phyloP scores from a whole-genome alignment of 2,113 vertebrate genomes.

The Eidolon helvum region DNA sequence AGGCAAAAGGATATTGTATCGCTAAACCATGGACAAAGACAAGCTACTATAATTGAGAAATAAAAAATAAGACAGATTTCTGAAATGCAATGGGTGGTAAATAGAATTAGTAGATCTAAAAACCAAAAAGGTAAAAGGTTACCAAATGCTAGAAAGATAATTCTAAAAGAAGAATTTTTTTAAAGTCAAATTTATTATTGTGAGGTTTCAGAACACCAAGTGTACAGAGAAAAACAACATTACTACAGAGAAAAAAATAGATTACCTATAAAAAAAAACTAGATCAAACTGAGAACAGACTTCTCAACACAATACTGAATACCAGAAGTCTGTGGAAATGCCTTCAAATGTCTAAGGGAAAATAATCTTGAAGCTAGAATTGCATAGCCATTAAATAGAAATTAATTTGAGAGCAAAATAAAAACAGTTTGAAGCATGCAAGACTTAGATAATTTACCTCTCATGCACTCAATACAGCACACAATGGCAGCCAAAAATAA shows the following conservation, averaged over 20 bases:
- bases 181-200: background rate
- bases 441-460: background rate
- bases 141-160: background rate
- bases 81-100: background rate
- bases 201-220: constrained; percentile 13
- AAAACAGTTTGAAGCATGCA: background rate
- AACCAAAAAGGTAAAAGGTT: background rate
- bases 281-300: background rate
- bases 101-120: background rate
- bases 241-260: background rate
- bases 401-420: constrained; percentile 42
- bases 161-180: background rate
- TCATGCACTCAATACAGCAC: background rate
- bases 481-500: background rate
- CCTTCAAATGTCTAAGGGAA: background rate
- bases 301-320: background rate
- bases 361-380: background rate
- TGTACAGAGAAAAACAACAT: background rate
- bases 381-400: background rate
- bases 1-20: background rate
- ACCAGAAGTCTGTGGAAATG: background rate
- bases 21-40: background rate
- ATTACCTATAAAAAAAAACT: background rate
- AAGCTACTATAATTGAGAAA: background rate
- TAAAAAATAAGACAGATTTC: background rate